Conservation (phyloP, 2,888 invertebrate genomes). For the Muschampia plurimacula region DNA sequence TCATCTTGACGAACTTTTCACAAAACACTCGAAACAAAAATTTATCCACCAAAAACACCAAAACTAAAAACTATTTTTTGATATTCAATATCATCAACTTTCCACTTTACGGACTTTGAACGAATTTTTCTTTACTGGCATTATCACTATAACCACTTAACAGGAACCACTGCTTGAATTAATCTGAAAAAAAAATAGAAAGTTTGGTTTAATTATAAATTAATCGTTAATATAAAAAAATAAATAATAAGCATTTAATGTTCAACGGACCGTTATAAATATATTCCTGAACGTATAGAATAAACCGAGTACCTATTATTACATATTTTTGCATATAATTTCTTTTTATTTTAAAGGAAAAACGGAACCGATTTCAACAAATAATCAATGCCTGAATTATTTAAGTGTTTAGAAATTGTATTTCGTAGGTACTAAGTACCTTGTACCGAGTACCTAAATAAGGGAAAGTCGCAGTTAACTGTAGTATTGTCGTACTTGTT, state of each 20-base stretch:
- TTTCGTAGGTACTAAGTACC: not conserved
- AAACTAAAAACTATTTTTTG: slow-evolving; percentile 35
- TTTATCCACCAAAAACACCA: slow-evolving; percentile 43
- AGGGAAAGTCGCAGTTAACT: not conserved
- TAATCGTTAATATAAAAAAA: not conserved
- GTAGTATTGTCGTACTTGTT: not conserved
- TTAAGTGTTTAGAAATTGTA: not conserved
- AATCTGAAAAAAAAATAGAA: slow-evolving; percentile 30
- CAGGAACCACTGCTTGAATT: slow-evolving; percentile 4
- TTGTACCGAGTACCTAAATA: not conserved
- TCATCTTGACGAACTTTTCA: slow-evolving; percentile 71
- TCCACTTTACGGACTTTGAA: slow-evolving; percentile 15
- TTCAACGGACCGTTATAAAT: not conserved
- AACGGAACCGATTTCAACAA: not conserved
- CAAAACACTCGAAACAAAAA: slow-evolving; percentile 50
- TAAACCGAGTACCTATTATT: not conserved
- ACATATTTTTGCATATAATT: not conserved
- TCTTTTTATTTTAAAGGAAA: not conserved
- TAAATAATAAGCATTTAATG: not conserved
- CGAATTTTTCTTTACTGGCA: slow-evolving; percentile 8
- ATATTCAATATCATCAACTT: slow-evolving; percentile 12
- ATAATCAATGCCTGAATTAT: not conserved
- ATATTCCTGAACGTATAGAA: not conserved
- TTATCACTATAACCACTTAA: slow-evolving; percentile 24
- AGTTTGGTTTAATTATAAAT: not conserved